A percentile compares a stretch with the other conserved stretches of the same genome.
Conservation (phyloP, 2,888 invertebrate genomes). For the Notodonta dromedarius region DNA sequence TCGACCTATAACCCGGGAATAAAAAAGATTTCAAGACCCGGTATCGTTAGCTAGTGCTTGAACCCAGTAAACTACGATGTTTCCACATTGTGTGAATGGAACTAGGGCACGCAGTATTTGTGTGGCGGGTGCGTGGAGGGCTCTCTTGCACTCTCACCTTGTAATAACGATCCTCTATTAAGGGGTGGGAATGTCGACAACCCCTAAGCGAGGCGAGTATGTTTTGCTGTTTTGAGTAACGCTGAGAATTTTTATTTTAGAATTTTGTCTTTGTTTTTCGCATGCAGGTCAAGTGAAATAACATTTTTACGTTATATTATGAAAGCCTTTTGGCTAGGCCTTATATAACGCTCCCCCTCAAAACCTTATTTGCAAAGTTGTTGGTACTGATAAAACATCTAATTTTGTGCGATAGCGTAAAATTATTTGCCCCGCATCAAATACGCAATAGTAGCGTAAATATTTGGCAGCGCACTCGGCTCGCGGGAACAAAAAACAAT, state of each 20-base stretch:
- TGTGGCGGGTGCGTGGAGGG: slow-evolving; percentile 55
- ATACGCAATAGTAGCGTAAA: slow-evolving; percentile 52
- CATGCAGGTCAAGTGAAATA: too few species aligned
- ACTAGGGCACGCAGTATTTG: slow-evolving; percentile 68
- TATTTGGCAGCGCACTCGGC: slow-evolving; percentile 55
- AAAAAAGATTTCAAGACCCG: slow-evolving; percentile 29
- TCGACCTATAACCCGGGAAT: slow-evolving; percentile 11
- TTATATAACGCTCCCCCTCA: too few species aligned
- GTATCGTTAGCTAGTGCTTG: slow-evolving; percentile 53
- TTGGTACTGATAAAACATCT: slow-evolving; percentile 37
- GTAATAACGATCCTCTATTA: slow-evolving; percentile 64
- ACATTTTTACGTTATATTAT: too few species aligned
- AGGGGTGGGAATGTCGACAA: slow-evolving; percentile 44
- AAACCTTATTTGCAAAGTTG: too few species aligned
- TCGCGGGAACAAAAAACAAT: slow-evolving; percentile 39
- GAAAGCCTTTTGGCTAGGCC: too few species aligned
- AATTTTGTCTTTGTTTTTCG: slow-evolving; percentile 10
- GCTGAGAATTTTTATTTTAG: slow-evolving; percentile 33
- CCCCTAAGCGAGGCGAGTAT: slow-evolving; percentile 47
- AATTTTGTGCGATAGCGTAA: slow-evolving; percentile 46
- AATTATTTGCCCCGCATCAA: slow-evolving; percentile 64
- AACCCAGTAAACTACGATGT: slow-evolving; percentile 48
- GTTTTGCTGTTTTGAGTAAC: slow-evolving; percentile 56
- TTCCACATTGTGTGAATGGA: slow-evolving; percentile 55
- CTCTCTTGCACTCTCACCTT: slow-evolving; percentile 44